Conservation (phyloP, 2,797 vertebrate genomes). For the Enteromius radiatus region DNA sequence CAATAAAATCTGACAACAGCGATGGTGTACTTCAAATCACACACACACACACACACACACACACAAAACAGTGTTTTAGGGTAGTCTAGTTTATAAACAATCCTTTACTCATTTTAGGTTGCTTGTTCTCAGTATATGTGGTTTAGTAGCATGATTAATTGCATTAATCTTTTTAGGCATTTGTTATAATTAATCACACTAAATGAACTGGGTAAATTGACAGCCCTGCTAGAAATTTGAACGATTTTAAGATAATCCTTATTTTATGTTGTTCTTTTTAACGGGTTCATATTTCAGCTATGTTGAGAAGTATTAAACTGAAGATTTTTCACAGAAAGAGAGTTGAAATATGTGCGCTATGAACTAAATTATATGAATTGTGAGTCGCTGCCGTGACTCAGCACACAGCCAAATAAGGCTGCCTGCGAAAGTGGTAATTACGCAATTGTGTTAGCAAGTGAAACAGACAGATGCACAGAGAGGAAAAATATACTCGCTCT, state of each 20-base stretch:
- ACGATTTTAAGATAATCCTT: background rate
- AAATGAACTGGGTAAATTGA: background rate
- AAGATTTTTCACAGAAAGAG: background rate
- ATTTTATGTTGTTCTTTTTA: background rate
- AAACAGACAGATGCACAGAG: slow-evolving; percentile 44
- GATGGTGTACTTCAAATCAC: background rate
- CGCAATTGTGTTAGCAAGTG: slow-evolving; percentile 49
- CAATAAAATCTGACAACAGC: background rate
- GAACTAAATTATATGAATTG: slow-evolving; percentile 37
- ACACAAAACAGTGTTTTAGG: background rate
- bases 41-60: background rate
- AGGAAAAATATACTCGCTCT: slow-evolving; percentile 21
- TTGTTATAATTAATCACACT: background rate
- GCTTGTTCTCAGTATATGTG: background rate
- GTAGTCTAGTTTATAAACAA: background rate
- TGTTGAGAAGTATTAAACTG: slow-evolving; percentile 14
- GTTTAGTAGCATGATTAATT: background rate
- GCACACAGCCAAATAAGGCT: slow-evolving; percentile 13
- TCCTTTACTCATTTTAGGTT: background rate
- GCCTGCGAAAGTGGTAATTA: slow-evolving; percentile 41
- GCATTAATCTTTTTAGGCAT: background rate
- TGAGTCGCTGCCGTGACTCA: slow-evolving; percentile 26
- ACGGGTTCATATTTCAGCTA: background rate
- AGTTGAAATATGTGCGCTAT: slow-evolving; percentile 10
- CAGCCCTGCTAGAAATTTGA: background rate